These are phyloP conservation scores for Pterocles orientalis DNA, from an alignment of 2,113 vertebrate genomes.

Conservation along the genomic window DNA sequence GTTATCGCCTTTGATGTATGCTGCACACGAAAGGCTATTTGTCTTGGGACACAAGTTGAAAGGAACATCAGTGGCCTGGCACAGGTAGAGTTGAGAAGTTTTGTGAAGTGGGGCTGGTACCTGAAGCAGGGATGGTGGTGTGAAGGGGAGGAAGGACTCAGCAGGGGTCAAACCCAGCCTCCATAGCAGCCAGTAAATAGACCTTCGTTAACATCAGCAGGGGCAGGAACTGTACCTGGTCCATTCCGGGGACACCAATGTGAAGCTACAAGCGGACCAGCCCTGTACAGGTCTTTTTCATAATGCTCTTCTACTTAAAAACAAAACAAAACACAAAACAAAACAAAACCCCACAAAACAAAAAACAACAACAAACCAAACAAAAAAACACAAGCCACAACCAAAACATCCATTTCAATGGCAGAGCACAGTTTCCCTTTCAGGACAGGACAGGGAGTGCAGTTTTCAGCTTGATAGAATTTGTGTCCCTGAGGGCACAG, in stretches of 20 bases:
- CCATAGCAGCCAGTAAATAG: not conserved
- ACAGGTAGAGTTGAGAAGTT: not conserved
- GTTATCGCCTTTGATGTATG: conserved; percentile 10
- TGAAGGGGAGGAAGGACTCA: rapidly evolving
- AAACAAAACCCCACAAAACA: too few relatives aligned
- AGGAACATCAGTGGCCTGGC: not conserved
- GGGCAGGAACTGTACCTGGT: not conserved
- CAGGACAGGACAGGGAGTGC: not conserved
- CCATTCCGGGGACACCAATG: not conserved
- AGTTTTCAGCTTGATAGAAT: not conserved
- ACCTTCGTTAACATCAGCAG: rapidly evolving
- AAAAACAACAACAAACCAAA: too few relatives aligned
- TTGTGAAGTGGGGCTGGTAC: not conserved
- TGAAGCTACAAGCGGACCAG: not conserved
- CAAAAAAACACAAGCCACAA: not conserved
- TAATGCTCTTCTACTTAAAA: rapidly evolving
- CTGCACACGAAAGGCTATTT: not conserved
- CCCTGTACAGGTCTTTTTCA: not conserved
- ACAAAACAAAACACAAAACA: not conserved
- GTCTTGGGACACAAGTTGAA: not conserved
- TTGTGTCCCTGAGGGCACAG: not conserved
- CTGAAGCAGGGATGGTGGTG: not conserved
- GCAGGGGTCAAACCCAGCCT: not conserved
- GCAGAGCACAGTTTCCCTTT: not conserved
- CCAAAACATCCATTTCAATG: not conserved